Evolutionary conservation across 2,888 invertebrate species (phyloP).

Genomic region (Ditula angustiorana): DNA sequence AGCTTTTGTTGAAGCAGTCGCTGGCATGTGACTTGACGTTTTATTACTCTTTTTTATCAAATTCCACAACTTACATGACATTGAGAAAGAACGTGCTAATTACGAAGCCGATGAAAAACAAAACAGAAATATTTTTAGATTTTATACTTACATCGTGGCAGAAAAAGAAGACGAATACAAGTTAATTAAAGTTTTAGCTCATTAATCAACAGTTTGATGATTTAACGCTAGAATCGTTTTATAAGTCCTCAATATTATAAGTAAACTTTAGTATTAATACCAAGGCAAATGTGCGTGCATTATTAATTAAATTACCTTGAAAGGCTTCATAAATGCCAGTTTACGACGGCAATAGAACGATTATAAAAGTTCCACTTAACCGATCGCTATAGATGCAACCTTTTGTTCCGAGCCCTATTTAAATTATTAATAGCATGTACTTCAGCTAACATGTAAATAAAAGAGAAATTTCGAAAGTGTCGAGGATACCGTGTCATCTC

Average conservation of each 20-base stretch:
- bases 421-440: conserved; percentile 35
- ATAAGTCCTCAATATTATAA: conserved; percentile 13
- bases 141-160: not conserved
- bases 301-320: conserved; percentile 38
- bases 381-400: conserved; percentile 32
- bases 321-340: conserved; percentile 37
- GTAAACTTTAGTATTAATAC: conserved; percentile 9
- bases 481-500: conserved; percentile 69
- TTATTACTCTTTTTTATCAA: not conserved
- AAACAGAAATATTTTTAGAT: too few species aligned
- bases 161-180: not conserved
- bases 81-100: conserved; percentile 6
- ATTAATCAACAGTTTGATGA: not conserved
- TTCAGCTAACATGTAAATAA: conserved; percentile 37
- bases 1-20: not conserved
- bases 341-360: conserved; percentile 35
- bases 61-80: not conserved
- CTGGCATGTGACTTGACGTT: not conserved
- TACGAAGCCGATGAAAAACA: not conserved
- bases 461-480: conserved; percentile 74
- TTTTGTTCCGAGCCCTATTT: conserved; percentile 35
- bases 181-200: not conserved
- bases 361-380: conserved; percentile 27
- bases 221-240: not conserved
- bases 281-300: conserved; percentile 31